Evolutionary conservation across 1,140 invertebrate species (phyloP).

Genomic region (Nixonia krombeini): DNA sequence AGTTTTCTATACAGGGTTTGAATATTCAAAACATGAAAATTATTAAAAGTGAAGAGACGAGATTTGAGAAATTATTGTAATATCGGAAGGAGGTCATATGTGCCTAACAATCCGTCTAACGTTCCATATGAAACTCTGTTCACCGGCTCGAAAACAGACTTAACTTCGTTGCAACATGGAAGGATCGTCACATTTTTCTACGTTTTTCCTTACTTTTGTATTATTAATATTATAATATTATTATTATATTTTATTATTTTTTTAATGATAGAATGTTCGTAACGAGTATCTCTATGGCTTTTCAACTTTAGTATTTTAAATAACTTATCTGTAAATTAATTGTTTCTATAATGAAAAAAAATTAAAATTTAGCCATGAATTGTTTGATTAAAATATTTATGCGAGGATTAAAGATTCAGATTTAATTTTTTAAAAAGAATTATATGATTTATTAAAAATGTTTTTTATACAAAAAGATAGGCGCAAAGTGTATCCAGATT

Average conservation of each 20-base stretch:
- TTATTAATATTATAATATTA: slow-evolving; percentile 39
- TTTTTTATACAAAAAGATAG: too few species aligned
- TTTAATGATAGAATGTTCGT: slow-evolving; percentile 5
- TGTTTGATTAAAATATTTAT: too few species aligned
- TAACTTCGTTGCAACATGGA: slow-evolving; percentile 30
- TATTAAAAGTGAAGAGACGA: slow-evolving; percentile 63
- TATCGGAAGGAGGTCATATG: slow-evolving; percentile 30
- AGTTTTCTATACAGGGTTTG: slow-evolving; percentile 64
- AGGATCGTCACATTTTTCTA: slow-evolving; percentile 17
- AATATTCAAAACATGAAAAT: slow-evolving; percentile 52
- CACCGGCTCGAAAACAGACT: slow-evolving; percentile 35
- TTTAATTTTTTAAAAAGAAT: too few species aligned
- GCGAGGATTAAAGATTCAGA: too few species aligned
- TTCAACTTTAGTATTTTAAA: slow-evolving; percentile 18
- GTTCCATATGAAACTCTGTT: slow-evolving; percentile 37
- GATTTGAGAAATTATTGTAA: slow-evolving; percentile 21
- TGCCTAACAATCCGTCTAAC: slow-evolving; percentile 45
- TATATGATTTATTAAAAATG: too few species aligned
- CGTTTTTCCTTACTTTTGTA: slow-evolving; percentile 40
- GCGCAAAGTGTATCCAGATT: too few species aligned
- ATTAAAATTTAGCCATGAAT: too few species aligned
- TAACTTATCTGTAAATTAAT: not conserved
- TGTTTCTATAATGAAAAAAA: not conserved
- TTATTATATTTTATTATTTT: slow-evolving; percentile 21
- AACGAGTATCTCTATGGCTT: slow-evolving; percentile 3